Conservation (phyloP, 2,888 invertebrate genomes). For the Polymixis flavicincta region DNA sequence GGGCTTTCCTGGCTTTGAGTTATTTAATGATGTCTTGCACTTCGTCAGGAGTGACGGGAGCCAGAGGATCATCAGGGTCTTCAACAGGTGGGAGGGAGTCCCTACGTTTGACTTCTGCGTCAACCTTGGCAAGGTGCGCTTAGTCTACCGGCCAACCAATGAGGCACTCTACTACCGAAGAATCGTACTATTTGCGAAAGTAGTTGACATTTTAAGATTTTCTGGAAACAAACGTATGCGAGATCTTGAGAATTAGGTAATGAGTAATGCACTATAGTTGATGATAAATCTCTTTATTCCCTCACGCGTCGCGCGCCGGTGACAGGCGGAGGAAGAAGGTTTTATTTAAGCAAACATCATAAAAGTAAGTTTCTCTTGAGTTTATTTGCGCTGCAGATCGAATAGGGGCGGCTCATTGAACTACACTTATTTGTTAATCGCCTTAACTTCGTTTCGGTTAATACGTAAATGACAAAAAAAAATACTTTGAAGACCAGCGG, state of each 20-base stretch:
- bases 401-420: neutral
- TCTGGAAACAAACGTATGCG: neutral
- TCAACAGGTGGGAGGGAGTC: no score
- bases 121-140: no score
- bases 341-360: constrained; percentile 36
- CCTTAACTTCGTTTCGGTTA: neutral
- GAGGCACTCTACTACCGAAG: no score
- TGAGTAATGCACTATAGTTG: constrained; percentile 19
- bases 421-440: constrained; percentile 1
- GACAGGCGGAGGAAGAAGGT: neutral
- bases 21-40: no score
- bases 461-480: neutral
- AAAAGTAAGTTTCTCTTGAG: constrained; percentile 24
- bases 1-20: no score
- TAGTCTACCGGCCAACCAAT: no score
- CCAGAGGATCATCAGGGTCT: no score
- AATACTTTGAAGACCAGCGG: no score
- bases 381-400: constrained; percentile 19
- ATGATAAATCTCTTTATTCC: constrained; percentile 31
- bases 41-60: no score
- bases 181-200: neutral
- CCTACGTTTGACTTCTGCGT: no score
- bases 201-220: neutral
- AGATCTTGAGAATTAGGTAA: neutral
- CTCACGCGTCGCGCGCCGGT: neutral